phyloP scores from a whole-genome alignment of 2,113 vertebrate genomes.

The Sporophila hypoxantha region DNA sequence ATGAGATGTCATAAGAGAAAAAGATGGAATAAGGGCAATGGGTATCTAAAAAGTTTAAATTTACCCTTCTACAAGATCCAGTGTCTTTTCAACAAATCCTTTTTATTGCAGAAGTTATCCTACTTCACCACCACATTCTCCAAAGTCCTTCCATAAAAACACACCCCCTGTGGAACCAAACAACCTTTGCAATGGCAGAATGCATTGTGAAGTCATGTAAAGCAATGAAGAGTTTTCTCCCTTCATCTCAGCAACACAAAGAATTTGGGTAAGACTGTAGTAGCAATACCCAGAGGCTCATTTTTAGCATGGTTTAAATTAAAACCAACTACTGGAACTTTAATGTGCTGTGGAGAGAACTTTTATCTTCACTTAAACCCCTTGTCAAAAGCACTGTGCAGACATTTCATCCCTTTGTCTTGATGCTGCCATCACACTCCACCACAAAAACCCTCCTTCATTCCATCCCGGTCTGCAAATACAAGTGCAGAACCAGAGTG shows the following conservation, averaged over 20 bases:
- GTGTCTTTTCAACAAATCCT: not conserved
- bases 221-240: not conserved
- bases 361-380: not conserved
- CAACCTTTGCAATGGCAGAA: not conserved
- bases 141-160: not conserved
- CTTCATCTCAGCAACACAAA: not conserved
- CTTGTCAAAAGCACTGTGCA: not conserved
- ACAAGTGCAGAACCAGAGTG: not conserved
- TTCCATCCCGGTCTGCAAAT: not conserved
- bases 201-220: not conserved
- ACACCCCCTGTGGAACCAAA: not conserved
- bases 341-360: not conserved
- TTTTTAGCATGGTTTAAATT: not conserved
- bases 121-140: not conserved
- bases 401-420: not conserved
- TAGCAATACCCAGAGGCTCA: not conserved
- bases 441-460: not conserved
- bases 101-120: not conserved
- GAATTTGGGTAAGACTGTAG: not conserved
- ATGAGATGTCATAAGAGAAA: not conserved
- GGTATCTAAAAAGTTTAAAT: not conserved
- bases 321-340: not conserved
- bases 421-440: not conserved
- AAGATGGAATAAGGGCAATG: not conserved
- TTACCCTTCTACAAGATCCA: not conserved